These are phyloP conservation scores for Bolborhynchus lineola DNA, from an alignment of 2,113 vertebrate species.

Conservation along the genomic window DNA sequence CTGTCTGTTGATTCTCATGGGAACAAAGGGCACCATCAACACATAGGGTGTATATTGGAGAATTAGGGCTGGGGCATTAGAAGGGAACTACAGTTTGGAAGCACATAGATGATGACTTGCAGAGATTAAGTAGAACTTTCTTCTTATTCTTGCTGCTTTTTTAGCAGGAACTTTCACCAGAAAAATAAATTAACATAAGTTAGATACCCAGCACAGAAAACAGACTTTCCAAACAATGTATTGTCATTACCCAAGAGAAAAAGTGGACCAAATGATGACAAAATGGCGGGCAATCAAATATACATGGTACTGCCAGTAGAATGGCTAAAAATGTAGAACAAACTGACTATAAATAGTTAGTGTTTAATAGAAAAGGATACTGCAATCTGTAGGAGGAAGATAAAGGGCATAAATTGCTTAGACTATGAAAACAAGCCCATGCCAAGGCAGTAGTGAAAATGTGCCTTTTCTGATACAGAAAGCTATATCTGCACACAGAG, in stretches of 20 bases:
- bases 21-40: not conserved
- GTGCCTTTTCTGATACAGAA: not conserved
- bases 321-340: not conserved
- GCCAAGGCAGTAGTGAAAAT: not conserved
- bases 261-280: not conserved
- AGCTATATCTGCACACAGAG: not conserved
- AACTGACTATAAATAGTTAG: not conserved
- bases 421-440: not conserved
- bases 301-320: not conserved
- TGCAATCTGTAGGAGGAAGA: not conserved
- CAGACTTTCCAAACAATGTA: not conserved
- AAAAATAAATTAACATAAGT: not conserved
- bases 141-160: not conserved
- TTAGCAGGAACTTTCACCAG: not conserved
- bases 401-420: not conserved
- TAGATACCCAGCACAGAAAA: not conserved
- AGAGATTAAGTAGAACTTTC: not conserved
- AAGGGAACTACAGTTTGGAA: not conserved
- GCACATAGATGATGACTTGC: accelerated
- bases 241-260: not conserved
- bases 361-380: not conserved
- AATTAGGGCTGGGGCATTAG: not conserved
- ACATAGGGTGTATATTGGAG: not conserved
- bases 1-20: not conserved
- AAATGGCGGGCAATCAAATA: not conserved